Evolutionary conservation across 1,140 invertebrate species (phyloP), one percentile per base, ranked within the genome.

Genomic region (Holcopasites calliopsidis): DNA sequence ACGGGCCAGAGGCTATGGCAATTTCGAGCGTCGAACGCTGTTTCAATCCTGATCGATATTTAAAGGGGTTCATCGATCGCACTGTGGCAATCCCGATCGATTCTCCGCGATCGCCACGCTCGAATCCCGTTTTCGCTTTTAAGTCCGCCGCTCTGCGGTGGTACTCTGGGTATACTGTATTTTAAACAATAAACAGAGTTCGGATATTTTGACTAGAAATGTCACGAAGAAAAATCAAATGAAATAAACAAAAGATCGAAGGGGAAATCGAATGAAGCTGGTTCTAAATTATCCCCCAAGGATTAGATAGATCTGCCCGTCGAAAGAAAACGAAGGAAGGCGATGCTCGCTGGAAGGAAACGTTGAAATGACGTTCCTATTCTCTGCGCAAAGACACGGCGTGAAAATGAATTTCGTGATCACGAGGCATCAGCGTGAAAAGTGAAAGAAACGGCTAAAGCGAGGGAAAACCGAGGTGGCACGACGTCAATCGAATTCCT

Each of bases 1-100:
- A 7, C 16, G 44, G 23, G n/a, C 31, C 33, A 28, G 57, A 52
- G 44, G 11, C 31, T 31, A 47, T 3, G 57, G 57, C 18, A 50
- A 72, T 61, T 50, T 52, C 44, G 57, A 21, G 47, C 28, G 62
- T 72, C 69, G 44, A 21, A 62, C 44, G 33, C 38, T 40, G 57
- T 28, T 38, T 50, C 57, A 11, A n/a, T 26, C 18, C 23, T 50
- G 28, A 72, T 72, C 58, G 58, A 72, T 72, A 50, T 61, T 50
- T 62, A 35, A 62, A 62, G 21, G 23, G 33, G 40, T 38, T 38
- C n/a, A 40, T 31, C 54, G 54, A 58, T 7, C 38, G 28, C 18
- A n/a, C 2, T 16, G n/a, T n/a, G 21, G 11, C n/a, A 11, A 0
- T 21, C 7, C 21, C 33, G 50, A 68, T 55, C 50, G 6, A 50